A percentile compares a stretch with the other conserved stretches of the same genome.
These are phyloP conservation scores for Drosophila rubida DNA, from an alignment of 2,888 invertebrate genomes.

Conservation along the genomic window DNA sequence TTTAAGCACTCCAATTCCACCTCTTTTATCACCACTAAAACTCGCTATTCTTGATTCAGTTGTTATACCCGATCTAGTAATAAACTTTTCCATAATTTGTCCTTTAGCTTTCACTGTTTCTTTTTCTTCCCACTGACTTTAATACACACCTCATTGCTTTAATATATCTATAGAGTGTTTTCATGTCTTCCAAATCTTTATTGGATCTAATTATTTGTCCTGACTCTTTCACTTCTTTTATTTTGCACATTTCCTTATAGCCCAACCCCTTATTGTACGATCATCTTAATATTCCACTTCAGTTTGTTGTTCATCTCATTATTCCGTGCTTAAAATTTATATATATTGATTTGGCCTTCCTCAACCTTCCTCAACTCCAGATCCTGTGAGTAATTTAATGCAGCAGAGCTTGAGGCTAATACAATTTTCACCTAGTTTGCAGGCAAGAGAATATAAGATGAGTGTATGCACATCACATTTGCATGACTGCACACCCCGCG, in stretches of 20 bases:
- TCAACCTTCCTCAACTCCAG: background rate
- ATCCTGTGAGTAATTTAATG: background rate
- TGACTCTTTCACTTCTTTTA: too few species aligned
- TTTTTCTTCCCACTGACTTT: too few species aligned
- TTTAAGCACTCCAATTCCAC: background rate
- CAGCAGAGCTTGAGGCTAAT: background rate
- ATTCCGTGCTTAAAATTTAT: background rate
- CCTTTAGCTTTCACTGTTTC: too few species aligned
- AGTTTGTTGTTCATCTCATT: background rate
- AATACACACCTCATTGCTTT: too few species aligned
- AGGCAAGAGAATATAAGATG: background rate
- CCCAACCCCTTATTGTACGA: background rate
- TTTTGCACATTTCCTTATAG: too few species aligned
- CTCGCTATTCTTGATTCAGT: too few species aligned
- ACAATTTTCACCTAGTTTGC: background rate
- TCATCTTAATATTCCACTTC: background rate
- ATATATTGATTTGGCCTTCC: background rate
- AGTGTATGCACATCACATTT: slow-evolving; percentile 7
- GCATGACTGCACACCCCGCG: slow-evolving; percentile 1
- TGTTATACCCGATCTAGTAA: too few species aligned
- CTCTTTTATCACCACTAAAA: too few species aligned
- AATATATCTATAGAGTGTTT: too few species aligned
- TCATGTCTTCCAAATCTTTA: too few species aligned
- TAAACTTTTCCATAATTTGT: too few species aligned
- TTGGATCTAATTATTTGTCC: too few species aligned